phyloP scores from a whole-genome alignment of 2,888 invertebrate species.

The Erebia epiphron region DNA sequence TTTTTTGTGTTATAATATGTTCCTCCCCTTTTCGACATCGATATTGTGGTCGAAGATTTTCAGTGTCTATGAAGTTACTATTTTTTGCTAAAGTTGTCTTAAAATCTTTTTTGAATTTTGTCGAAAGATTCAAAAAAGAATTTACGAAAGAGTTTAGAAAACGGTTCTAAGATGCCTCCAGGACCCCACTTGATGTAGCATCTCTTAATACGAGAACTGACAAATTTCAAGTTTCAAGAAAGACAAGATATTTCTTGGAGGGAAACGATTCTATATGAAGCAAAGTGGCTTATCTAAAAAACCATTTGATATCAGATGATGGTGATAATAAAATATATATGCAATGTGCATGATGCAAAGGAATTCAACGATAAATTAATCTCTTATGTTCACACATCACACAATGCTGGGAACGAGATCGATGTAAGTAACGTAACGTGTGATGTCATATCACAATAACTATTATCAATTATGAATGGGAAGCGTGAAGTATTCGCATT shows the following conservation, averaged over 20 bases:
- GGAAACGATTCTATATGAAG: neutral
- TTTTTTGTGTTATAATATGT: neutral
- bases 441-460: conserved; percentile 41
- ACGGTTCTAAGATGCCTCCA: too few species aligned
- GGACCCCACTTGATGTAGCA: too few species aligned
- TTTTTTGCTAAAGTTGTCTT: neutral
- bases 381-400: conserved; percentile 26
- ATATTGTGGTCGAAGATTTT: neutral
- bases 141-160: too few species aligned
- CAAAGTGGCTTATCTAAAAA: neutral
- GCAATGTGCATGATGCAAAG: conserved; percentile 2
- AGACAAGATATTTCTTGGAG: neutral
- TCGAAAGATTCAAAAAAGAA: too few species aligned
- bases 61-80: too few species aligned
- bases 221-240: too few species aligned
- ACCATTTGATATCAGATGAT: neutral
- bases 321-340: neutral
- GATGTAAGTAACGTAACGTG: conserved; percentile 44
- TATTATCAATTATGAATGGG: conserved; percentile 30
- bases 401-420: conserved; percentile 44
- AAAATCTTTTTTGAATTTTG: too few species aligned
- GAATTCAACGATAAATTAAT: conserved; percentile 16
- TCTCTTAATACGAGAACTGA: too few species aligned
- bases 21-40: neutral
- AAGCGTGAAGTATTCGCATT: conserved; percentile 24